Evolutionary conservation across 2,113 vertebrate genomes (phyloP), one percentile per base, ranked within the genome.

Genomic region (Plecotus auritus): DNA sequence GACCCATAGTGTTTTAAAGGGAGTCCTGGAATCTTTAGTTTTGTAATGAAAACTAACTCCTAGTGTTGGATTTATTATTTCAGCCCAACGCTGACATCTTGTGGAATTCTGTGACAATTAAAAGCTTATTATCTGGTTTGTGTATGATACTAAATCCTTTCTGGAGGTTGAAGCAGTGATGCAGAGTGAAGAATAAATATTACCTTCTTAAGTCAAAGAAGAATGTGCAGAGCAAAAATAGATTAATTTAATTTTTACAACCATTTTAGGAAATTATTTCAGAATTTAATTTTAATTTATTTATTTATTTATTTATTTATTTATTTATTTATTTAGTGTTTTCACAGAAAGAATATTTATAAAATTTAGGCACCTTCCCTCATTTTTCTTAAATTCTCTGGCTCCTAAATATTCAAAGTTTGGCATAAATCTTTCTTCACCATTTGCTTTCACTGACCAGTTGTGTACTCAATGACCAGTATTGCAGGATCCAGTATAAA

Each of bases 1-100:
- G 13, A 66, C 16, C 17, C 16, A 23, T 5, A 37, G 37, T 51
- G 74, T 59, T 76, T 73, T 93, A 93, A 93, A 96, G 81, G 80
- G 78, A 91, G 59, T 18, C 47, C 42, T 61, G 10, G 64, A 85
- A 56, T 42, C 45, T 69, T 81, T 40, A 64, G 2, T 70, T 56
- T 32, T 37, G 47, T 69, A 86, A n/a, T 37, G 49, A 78, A 95
- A 90, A 56, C 35, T 22, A 8, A 42, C 20, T 40, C 26, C 13
- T 22, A n/a, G 28, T 14, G 2, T 73, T 89, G 32, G 17, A 73
- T 45, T 96, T 94, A 49, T 89, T 37, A 73, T 89, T 76, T 95
- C 67, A 96, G 91, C 93, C 42, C 70, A 7, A 93, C 80, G 40
- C 87, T 97, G 96, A 92, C 97, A 97, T 73, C 97, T 97, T 96